Base-by-base conservation (phyloP, 2,888 invertebrate species). In the Erannis defoliaria region DNA sequence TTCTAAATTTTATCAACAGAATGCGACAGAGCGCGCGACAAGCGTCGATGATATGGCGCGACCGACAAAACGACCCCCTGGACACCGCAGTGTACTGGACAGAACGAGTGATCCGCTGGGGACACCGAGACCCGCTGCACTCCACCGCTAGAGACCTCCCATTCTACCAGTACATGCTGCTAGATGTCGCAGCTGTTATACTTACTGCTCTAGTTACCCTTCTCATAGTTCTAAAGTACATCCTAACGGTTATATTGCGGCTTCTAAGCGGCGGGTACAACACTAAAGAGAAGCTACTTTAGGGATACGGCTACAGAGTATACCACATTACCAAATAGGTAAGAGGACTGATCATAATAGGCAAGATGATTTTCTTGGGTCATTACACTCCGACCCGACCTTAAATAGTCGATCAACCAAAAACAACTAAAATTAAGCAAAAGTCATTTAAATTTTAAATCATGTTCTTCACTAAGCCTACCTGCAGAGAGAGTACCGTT, bases 61-160 rank as follows among this genome's bases (percentile, higher is more conserved):
- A 94, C 74, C 86, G 94, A 2, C 88, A 89, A 55, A 82, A 85
- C 12, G 78, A 90, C 5, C 94, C 95, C 0, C 65, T 95, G 23
- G 93, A 94, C 55, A 94, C 93, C 0, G 94, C 94, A 0, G 84
- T 94, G 0, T 95, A 94, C 86, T 94, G 94, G 90, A 89, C 93
- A 29, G 95, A 95, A 64, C 85, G 94, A 60, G 89, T 94, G 21
- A 80, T 94, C 33, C 78, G 91, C 18, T 93, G 92, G 90, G 90
- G 93, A 0, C 71, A 78, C 49, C 66, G 71, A 1, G 84, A 88
- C 14, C 83, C 80, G 0, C 76, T 91, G 0, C 81, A 88, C 67
- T 82, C 89, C 0, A 48, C 74, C 1, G 76, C 90, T 0, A 80
- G 85, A 50, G 80, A 92, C 56, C 75, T 91, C 5, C 78, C 80